Conservation (phyloP, 2,797 vertebrate species). For the Cuculus canorus region DNA sequence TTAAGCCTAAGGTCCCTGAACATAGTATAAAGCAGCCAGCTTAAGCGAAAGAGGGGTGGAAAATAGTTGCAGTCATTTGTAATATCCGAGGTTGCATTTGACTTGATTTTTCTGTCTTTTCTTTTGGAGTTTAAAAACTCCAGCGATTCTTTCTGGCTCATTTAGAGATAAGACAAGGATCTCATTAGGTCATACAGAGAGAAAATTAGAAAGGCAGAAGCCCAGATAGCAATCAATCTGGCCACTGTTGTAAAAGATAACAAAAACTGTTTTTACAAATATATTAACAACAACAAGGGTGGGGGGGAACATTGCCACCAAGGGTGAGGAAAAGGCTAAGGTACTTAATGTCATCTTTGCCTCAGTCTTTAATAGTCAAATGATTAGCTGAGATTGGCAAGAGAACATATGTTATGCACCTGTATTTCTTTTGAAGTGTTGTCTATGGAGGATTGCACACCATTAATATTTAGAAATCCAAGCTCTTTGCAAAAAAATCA, state of each 20-base stretch:
- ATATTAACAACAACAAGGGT: too few relatives aligned
- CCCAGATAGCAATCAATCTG: too few relatives aligned
- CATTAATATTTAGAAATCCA: neutral
- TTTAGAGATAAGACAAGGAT: neutral
- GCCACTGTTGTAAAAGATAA: too few relatives aligned
- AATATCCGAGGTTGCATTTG: neutral
- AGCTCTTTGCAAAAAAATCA: neutral
- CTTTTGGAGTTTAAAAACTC: neutral
- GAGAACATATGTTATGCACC: neutral
- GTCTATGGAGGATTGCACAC: neutral
- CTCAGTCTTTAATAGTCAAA: too few relatives aligned
- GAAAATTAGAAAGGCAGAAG: too few relatives aligned
- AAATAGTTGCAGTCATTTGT: neutral
- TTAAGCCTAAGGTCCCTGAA: neutral
- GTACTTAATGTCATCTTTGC: too few relatives aligned
- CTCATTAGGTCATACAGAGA: too few relatives aligned
- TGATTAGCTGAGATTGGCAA: neutral
- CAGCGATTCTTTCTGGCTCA: neutral
- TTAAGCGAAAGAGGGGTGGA: neutral
- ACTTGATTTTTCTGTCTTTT: neutral
- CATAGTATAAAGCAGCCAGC: neutral
- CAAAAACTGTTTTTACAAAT: too few relatives aligned
- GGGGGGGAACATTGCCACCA: too few relatives aligned
- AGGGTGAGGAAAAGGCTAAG: too few relatives aligned
- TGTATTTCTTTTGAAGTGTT: slow-evolving; percentile 17